phyloP scores from a whole-genome alignment of 2,888 invertebrate genomes.

The Idaea straminata region DNA sequence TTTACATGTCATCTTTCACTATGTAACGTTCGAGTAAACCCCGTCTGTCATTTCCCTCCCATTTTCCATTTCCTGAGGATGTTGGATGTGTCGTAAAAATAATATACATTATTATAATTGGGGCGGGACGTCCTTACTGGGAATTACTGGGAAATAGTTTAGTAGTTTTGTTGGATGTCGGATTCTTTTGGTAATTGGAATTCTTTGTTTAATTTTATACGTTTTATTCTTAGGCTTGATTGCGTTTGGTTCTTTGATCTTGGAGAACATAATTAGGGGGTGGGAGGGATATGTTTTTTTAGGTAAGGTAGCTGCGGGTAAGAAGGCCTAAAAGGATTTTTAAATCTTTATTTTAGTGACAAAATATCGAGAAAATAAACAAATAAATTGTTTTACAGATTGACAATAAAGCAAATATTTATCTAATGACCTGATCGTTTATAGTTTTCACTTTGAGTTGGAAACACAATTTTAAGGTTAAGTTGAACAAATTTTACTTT shows the following conservation, averaged over 20 bases:
- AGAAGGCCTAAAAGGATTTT: too few relatives aligned
- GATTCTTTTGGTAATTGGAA: background rate
- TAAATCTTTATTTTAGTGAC: too few relatives aligned
- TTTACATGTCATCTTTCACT: background rate
- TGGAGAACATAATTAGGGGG: background rate
- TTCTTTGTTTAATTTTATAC: background rate
- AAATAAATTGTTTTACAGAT: too few relatives aligned
- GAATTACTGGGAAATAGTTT: constrained; percentile 1
- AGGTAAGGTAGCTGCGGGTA: too few relatives aligned
- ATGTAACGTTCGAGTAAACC: background rate
- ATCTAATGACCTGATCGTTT: too few relatives aligned
- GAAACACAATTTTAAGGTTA: too few relatives aligned
- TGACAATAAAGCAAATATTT: too few relatives aligned
- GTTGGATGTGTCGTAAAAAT: constrained; percentile 61
- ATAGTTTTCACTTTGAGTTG: too few relatives aligned
- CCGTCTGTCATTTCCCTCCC: background rate
- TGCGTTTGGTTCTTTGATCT: background rate
- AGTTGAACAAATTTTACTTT: too few relatives aligned
- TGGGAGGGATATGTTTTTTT: too few relatives aligned
- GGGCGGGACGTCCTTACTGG: constrained; percentile 26
- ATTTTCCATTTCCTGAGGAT: constrained; percentile 1
- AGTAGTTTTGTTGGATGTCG: background rate
- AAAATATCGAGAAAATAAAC: too few relatives aligned
- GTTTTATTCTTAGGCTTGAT: background rate
- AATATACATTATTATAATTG: constrained; percentile 72